phyloP scores from a whole-genome alignment of 2,797 vertebrate species.

The Chelonia mydas region DNA sequence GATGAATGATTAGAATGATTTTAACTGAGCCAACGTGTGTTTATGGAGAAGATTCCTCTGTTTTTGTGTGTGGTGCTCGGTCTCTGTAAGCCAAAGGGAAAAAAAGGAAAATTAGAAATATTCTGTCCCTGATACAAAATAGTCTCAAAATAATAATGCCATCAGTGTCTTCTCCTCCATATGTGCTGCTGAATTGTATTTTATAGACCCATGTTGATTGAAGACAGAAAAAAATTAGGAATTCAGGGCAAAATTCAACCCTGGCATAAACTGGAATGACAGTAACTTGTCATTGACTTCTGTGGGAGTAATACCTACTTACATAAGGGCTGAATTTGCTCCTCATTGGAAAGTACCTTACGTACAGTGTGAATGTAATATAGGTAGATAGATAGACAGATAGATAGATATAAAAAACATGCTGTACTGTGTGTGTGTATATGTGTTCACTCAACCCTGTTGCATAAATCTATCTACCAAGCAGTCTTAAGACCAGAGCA shows the following conservation, averaged over 20 bases:
- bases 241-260: neutral
- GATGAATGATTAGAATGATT: conserved; percentile 61
- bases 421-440: neutral
- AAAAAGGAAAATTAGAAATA: neutral
- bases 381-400: too few relatives aligned
- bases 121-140: conserved; percentile 41
- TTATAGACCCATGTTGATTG: neutral
- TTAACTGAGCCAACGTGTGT: conserved; percentile 46
- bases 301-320: conserved; percentile 15
- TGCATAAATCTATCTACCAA: neutral
- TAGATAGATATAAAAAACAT: neutral
- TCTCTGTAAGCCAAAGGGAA: conserved; percentile 15
- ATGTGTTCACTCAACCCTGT: accelerated
- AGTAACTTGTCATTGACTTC: conserved; percentile 50
- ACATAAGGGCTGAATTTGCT: conserved; percentile 31
- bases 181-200: neutral
- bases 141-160: conserved; percentile 33
- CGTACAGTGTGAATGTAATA: neutral
- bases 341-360: conserved; percentile 16
- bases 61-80: conserved; percentile 13
- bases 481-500: neutral
- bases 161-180: conserved; percentile 20
- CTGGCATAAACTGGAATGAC: conserved; percentile 51
- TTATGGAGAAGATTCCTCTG: conserved; percentile 46
- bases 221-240: neutral